These are phyloP conservation scores for Hypothenemus hampei DNA, from an alignment of 1,140 invertebrate genomes.

Conservation along the genomic window DNA sequence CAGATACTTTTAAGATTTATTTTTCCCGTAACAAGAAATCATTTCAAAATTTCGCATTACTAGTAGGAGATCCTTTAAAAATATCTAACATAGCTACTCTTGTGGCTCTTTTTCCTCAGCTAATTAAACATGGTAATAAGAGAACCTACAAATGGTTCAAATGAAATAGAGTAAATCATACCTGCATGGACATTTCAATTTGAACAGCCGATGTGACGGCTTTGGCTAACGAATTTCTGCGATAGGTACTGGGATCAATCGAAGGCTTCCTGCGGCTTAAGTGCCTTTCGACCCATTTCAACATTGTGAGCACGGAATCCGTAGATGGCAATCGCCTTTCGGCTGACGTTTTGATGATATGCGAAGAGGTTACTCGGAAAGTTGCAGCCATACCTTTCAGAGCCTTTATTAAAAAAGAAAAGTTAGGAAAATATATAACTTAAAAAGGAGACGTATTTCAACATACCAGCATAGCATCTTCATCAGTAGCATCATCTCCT, in stretches of 20 bases:
- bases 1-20: too few relatives aligned
- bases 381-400: conserved; percentile 86
- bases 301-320: conserved; percentile 80
- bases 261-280: conserved; percentile 67
- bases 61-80: too few relatives aligned
- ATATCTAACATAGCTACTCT: too few relatives aligned
- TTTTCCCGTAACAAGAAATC: too few relatives aligned
- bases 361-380: conserved; percentile 78
- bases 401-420: conserved; percentile 52
- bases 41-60: too few relatives aligned
- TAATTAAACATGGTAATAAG: too few relatives aligned
- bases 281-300: conserved; percentile 79
- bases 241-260: conserved; percentile 26
- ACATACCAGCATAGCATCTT: conserved; percentile 83
- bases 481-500: conserved; percentile 85
- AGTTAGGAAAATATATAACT: neutral
- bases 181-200: conserved; percentile 33
- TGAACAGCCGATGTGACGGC: conserved; percentile 25
- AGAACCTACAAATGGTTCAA: too few relatives aligned
- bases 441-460: neutral
- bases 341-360: conserved; percentile 80
- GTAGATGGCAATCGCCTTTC: conserved; percentile 79
- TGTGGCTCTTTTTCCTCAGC: neutral
- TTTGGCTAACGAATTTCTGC: conserved; percentile 29
- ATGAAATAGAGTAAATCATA: too few relatives aligned